A percentile compares a stretch with the other conserved stretches of the same genome.
Conservation (phyloP, 2,113 vertebrate species). For the Empidonax traillii region DNA sequence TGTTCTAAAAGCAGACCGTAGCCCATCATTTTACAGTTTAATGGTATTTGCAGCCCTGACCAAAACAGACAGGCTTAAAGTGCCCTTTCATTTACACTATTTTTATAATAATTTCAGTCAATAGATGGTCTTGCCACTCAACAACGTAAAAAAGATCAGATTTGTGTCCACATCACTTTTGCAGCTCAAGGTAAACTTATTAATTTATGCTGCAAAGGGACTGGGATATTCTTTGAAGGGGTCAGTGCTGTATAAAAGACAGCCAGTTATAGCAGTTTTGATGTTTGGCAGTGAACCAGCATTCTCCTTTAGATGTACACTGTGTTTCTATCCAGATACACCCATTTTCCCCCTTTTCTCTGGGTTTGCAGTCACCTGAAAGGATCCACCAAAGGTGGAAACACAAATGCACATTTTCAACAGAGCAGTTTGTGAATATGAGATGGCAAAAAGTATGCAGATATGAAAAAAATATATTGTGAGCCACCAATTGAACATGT, state of each 20-base stretch:
- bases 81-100: background rate
- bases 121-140: background rate
- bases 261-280: background rate
- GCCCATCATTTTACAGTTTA: background rate
- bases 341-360: background rate
- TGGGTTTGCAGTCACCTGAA: background rate
- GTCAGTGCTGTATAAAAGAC: background rate
- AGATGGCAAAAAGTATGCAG: background rate
- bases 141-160: background rate
- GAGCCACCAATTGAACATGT: background rate
- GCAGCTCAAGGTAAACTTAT: background rate
- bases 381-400: background rate
- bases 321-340: background rate
- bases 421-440: rapidly evolving
- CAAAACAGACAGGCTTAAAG: background rate
- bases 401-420: background rate
- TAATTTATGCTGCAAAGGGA: background rate
- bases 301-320: background rate
- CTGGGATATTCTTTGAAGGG: background rate
- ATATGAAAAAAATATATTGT: background rate
- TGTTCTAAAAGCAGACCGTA: background rate
- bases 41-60: background rate
- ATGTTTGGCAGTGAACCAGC: background rate
- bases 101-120: background rate
- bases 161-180: background rate